A percentile compares a stretch with the other conserved stretches of the same genome.
phyloP scores from a whole-genome alignment of 2,113 vertebrate genomes.

The Hemibagrus wyckioides region DNA sequence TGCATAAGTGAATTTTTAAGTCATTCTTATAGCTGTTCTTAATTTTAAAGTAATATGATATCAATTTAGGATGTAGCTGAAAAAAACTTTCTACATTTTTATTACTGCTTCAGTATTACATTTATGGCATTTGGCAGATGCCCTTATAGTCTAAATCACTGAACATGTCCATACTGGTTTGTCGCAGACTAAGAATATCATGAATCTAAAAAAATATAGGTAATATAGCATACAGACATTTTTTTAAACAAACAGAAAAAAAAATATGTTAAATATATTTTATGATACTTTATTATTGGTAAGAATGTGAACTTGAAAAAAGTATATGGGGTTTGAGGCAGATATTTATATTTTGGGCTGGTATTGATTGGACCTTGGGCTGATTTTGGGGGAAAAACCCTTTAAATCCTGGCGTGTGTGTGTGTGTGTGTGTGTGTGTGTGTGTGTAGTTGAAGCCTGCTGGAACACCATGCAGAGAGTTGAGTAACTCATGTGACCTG shows the following conservation, averaged over 20 bases:
- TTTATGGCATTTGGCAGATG: too few relatives aligned
- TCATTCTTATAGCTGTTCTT: not conserved
- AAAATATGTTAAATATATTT: not conserved
- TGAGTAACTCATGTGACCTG: conserved; percentile 91
- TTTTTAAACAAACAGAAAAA: too few relatives aligned
- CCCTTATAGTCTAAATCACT: too few relatives aligned
- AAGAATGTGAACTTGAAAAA: not conserved
- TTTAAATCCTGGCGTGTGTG: not conserved
- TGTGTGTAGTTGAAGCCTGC: conserved; percentile 84
- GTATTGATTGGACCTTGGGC: not conserved
- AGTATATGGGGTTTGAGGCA: not conserved
- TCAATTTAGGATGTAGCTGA: not conserved
- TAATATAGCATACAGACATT: too few relatives aligned
- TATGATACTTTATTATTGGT: not conserved
- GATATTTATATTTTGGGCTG: not conserved
- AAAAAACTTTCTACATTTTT: not conserved
- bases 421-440: conserved; percentile 20
- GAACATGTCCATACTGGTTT: too few relatives aligned
- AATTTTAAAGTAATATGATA: not conserved
- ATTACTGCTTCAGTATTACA: not conserved
- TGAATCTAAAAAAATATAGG: too few relatives aligned
- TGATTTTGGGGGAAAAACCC: not conserved
- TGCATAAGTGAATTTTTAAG: not conserved
- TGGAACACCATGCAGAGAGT: conserved; percentile 85
- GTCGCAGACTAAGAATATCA: too few relatives aligned